These are phyloP conservation scores for Apocrypta bakeri DNA, from an alignment of 1,140 invertebrate genomes.

Conservation along the genomic window DNA sequence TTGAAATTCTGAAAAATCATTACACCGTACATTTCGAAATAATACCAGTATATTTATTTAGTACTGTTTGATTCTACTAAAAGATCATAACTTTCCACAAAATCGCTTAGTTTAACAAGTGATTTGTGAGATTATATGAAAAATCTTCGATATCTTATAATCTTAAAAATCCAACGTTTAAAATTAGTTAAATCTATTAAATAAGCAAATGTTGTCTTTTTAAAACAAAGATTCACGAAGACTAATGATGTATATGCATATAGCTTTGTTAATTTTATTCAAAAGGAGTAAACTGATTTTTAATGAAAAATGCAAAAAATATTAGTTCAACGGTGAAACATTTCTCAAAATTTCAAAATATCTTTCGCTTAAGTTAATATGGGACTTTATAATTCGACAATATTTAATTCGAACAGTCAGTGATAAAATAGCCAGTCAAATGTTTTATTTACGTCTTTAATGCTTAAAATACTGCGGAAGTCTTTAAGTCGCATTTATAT, in stretches of 20 bases:
- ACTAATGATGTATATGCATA: not conserved
- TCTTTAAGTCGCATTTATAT: slow-evolving; percentile 56
- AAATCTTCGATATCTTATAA: slow-evolving; percentile 20
- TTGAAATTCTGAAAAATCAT: slow-evolving; percentile 51
- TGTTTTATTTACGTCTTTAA: slow-evolving; percentile 45
- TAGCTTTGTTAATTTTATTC: slow-evolving; percentile 19
- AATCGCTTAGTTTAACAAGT: slow-evolving; percentile 7
- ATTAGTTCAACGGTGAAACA: slow-evolving; percentile 17
- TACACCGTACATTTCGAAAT: slow-evolving; percentile 43
- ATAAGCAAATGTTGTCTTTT: not conserved
- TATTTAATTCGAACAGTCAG: slow-evolving; percentile 47
- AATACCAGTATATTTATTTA: not conserved
- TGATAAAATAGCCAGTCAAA: slow-evolving; percentile 44
- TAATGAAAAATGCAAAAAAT: slow-evolving; percentile 37
- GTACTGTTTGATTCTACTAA: not conserved
- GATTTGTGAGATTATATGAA: slow-evolving; percentile 28
- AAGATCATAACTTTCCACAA: not conserved
- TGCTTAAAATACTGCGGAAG: slow-evolving; percentile 59
- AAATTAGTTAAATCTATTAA: not conserved
- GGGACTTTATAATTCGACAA: slow-evolving; percentile 45
- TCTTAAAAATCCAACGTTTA: slow-evolving; percentile 27
- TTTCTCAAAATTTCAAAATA: slow-evolving; percentile 50
- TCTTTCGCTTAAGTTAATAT: slow-evolving; percentile 59
- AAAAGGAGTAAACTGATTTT: slow-evolving; percentile 18
- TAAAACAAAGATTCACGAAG: slow-evolving; percentile 11